A percentile compares a stretch with the other conserved stretches of the same genome.
Conservation (phyloP, 1,140 invertebrate species). For the Dendrolimus punctatus region DNA sequence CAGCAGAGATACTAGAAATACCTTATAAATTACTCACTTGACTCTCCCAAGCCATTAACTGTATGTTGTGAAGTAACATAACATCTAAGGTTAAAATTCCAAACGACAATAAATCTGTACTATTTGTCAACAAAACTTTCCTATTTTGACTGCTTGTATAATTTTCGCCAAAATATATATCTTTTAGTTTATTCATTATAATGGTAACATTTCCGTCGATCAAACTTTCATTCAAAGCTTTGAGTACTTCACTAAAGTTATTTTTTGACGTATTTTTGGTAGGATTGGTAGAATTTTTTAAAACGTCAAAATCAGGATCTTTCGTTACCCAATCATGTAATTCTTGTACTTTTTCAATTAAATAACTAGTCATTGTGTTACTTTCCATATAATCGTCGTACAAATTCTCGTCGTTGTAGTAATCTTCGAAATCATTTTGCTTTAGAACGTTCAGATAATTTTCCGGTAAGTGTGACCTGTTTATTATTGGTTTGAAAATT, state of each 20-base stretch:
- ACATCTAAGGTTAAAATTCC: constrained; percentile 74
- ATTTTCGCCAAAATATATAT: constrained; percentile 65
- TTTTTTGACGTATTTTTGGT: constrained; percentile 22
- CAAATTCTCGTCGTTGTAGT: constrained; percentile 54
- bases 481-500: constrained; percentile 26
- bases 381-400: constrained; percentile 63
- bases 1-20: too few relatives aligned
- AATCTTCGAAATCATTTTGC: constrained; percentile 40
- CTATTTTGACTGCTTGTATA: constrained; percentile 30
- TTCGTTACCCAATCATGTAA: constrained; percentile 67
- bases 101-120: constrained; percentile 70
- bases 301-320: constrained; percentile 42
- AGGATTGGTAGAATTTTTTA: constrained; percentile 15
- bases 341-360: constrained; percentile 68
- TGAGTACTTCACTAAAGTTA: constrained; percentile 45
- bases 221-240: constrained; percentile 65
- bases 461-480: constrained; percentile 28
- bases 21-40: constrained; percentile 32
- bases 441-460: constrained; percentile 27
- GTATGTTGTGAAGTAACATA: constrained; percentile 75
- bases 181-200: constrained; percentile 62
- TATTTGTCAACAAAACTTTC: constrained; percentile 59
- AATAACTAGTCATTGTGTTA: constrained; percentile 55
- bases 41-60: constrained; percentile 72
- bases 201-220: constrained; percentile 60